Evolutionary conservation across 2,113 vertebrate genomes (phyloP), one percentile per base, ranked within the genome.

Genomic region (Paracanthobrama guichenoti): DNA sequence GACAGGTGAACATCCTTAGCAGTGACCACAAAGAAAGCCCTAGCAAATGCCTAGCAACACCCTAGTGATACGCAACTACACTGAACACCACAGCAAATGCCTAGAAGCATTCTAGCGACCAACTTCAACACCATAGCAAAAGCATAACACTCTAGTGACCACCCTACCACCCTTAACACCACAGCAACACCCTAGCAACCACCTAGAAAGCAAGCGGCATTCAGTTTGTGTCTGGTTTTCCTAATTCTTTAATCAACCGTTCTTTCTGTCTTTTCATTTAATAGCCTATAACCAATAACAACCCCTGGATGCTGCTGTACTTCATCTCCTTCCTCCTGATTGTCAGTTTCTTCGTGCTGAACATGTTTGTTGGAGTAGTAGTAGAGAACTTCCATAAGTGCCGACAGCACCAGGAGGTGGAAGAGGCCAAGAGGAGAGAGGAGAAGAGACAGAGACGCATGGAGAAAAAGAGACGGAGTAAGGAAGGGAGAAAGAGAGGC

Each of bases 311-410:
- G 97, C 94, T 99, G 88, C 95, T 99, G 22, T 99, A 99, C 89
- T 99, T 99, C 94, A 98, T 99, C 92, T 99, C 98, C 87, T 99
- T 99, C 93, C 97, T 99, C 88, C 97, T 99, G 88, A 98, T 99
- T 13, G 98, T 99, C 92, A 99, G 98, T 92, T 99, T 99, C 93
- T 99, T 99, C 44, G 98, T 99, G 86, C 96, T 99, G 90, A 99
- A 99, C 94, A 99, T 99, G 98, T 99, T 99, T 0, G 98, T 99
- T 81, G 98, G 98, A 0, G 98, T 99, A 67, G 97, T 99, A 85
- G 97, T 99, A 88, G 98, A 99, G 94, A 99, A 99, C 89, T 99
- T 98, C 91, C 97, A 99, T 94, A 99, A 99, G 93, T 99, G 97
- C 90, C 96, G 97, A 14, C 97, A 98, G 91, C 96, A 98, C 92